Evolutionary conservation across 1,140 invertebrate species (phyloP).

Genomic region (Drosophila quadrilineata): DNA sequence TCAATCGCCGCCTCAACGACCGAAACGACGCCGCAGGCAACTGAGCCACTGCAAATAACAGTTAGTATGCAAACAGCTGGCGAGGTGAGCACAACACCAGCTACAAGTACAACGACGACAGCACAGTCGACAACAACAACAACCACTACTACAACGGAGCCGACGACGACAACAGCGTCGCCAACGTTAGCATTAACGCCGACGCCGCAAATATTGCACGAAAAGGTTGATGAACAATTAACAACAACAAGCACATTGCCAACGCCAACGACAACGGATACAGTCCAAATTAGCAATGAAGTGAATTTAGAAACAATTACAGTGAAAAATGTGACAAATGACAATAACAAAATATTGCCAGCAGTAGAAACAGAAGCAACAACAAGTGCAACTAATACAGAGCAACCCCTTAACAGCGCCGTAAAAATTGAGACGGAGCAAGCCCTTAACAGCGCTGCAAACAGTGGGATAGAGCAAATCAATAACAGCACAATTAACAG

Average conservation of each 20-base stretch:
- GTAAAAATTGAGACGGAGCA: conserved; percentile 31
- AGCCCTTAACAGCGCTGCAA: conserved; percentile 48
- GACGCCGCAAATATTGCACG: conserved; percentile 24
- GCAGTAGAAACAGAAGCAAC: too few species aligned
- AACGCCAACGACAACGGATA: conserved; percentile 59
- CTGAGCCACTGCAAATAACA: conserved; percentile 36
- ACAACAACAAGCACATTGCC: conserved; percentile 6
- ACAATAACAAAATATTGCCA: conserved; percentile 19
- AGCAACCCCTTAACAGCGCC: conserved; percentile 21
- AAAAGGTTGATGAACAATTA: conserved; percentile 30
- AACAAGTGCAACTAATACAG: conserved; percentile 10
- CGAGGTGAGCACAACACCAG: conserved; percentile 49
- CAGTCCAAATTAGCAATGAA: conserved; percentile 75
- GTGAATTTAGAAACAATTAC: conserved; percentile 70
- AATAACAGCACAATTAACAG: conserved; percentile 28
- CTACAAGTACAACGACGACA: conserved; percentile 11
- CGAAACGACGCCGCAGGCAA: conserved; percentile 38
- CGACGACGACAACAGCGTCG: conserved; percentile 9
- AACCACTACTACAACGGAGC: too few species aligned
- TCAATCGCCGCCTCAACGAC: conserved; percentile 10
- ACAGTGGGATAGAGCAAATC: conserved; percentile 20
- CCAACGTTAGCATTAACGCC: conserved; percentile 16
- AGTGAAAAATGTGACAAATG: conserved; percentile 43
- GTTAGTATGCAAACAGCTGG: conserved; percentile 65
- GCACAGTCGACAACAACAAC: too few species aligned